Evolutionary conservation across 2,888 invertebrate genomes (phyloP).

Genomic region (Buathra laborator): DNA sequence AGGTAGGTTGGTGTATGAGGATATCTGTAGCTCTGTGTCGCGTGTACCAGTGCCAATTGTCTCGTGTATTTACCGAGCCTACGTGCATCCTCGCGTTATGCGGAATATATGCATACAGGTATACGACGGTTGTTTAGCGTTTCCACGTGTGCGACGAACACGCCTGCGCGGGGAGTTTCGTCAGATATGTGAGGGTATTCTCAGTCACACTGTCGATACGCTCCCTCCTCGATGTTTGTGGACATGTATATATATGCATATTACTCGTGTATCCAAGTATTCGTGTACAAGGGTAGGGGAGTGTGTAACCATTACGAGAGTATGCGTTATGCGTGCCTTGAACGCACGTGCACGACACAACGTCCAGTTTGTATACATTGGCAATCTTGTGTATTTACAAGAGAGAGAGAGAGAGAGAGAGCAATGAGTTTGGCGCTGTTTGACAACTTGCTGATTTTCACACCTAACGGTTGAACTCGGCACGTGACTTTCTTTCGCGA

Average conservation of each 20-base stretch:
- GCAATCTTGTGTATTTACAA: too few species aligned
- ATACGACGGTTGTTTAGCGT: slow-evolving; percentile 13
- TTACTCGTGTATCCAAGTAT: too few species aligned
- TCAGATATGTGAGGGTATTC: too few species aligned
- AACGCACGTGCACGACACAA: slow-evolving; percentile 57
- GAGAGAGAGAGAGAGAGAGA: not conserved
- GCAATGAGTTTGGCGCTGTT: slow-evolving; percentile 35
- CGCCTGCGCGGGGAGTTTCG: slow-evolving; percentile 1
- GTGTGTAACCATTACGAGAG: slow-evolving; percentile 22
- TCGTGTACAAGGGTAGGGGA: too few species aligned
- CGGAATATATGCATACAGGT: slow-evolving; percentile 46
- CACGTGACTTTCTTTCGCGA: not conserved
- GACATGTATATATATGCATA: too few species aligned
- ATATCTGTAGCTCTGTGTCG: slow-evolving; percentile 48
- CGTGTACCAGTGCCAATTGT: slow-evolving; percentile 54
- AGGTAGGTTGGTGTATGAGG: slow-evolving; percentile 11
- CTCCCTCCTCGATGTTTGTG: not conserved
- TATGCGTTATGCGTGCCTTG: slow-evolving; percentile 42
- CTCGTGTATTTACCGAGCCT: slow-evolving; percentile 53
- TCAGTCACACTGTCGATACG: slow-evolving; percentile 30
- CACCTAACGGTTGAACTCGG: not conserved
- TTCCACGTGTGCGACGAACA: slow-evolving; percentile 57
- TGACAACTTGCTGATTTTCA: slow-evolving; percentile 36
- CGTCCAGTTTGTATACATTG: not conserved
- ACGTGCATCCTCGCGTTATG: slow-evolving; percentile 46